Evolutionary conservation across 2,113 vertebrate species (phyloP), one percentile per base, ranked within the genome.

Genomic region (Coturnix japonica): DNA sequence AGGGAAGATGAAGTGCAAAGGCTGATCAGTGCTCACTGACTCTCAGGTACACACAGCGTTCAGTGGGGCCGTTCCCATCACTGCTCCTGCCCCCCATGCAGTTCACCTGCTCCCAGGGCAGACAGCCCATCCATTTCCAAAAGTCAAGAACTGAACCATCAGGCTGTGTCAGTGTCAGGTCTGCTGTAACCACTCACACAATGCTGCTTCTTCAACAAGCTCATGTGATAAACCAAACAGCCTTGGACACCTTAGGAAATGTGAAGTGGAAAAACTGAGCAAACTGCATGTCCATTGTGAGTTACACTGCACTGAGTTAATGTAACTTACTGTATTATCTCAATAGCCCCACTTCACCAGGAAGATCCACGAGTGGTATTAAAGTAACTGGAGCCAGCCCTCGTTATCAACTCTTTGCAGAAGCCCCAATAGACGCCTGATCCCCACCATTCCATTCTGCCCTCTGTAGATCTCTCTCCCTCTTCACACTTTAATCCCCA

Each of bases 191-290:
- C 25, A 7, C 47, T 44, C 51, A 31, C 77, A 39, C 37, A 31
- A 25, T 1, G 0, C 26, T 33, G 41, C 23, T 19, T 35, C 53
- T 17, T 46, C 57, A 49, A 41, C 59, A 59, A 73, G 66, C 43
- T 81, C 39, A 56, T 61, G 0, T 28, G 35, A 49, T 20, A 30
- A 64, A 54, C 28, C 2, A 1, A 7, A 0, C 0, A 41, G 25
- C 9, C 46, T 7, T 28, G 22, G 49, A n/a, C 13, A 46, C 9
- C 70, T 56, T 61, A 2, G 66, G 19, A n/a, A 7, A 28, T 20
- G 30, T 14, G 7, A 19, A 35, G 20, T 2, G 9, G 30, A 30
- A 77, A 30, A 53, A 54, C 76, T 28, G 25, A 49, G 47, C 41
- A 23, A 37, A 20, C 2, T 56, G 43, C 11, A 1, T 2, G 13